Conservation (phyloP, 2,113 vertebrate genomes). For the Junco hyemalis region DNA sequence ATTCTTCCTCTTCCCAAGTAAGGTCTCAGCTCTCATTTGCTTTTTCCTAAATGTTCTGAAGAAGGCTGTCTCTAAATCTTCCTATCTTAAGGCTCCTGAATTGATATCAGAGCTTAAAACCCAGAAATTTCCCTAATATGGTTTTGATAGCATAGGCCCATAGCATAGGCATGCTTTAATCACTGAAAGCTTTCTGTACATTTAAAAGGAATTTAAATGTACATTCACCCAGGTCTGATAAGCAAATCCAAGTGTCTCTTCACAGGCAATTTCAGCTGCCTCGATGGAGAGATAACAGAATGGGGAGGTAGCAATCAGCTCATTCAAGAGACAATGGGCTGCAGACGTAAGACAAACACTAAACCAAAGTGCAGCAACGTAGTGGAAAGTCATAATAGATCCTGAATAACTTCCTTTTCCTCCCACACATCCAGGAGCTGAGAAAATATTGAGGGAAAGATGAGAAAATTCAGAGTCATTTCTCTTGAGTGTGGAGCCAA, state of each 20-base stretch:
- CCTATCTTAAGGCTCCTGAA: background rate
- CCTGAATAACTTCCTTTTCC: slow-evolving; percentile 64
- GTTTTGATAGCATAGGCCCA: background rate
- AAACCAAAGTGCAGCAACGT: slow-evolving; percentile 6
- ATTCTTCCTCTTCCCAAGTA: background rate
- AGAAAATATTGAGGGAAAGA: slow-evolving; percentile 47
- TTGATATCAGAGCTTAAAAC: background rate
- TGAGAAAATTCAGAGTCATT: slow-evolving; percentile 35
- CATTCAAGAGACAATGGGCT: slow-evolving; percentile 9
- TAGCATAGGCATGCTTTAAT: background rate
- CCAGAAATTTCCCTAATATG: background rate
- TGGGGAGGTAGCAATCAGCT: background rate
- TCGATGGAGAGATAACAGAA: slow-evolving; percentile 8
- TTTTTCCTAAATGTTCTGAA: background rate
- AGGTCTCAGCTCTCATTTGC: background rate
- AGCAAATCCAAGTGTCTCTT: background rate
- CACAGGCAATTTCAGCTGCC: background rate
- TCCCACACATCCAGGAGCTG: slow-evolving; percentile 49
- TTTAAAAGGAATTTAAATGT: background rate
- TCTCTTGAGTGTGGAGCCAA: background rate
- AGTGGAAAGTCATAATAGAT: slow-evolving; percentile 62
- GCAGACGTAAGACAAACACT: slow-evolving; percentile 7
- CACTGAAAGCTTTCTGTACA: background rate
- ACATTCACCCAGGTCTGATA: background rate
- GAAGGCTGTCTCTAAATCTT: background rate